phyloP scores from a whole-genome alignment of 2,797 vertebrate genomes.

The Benthosema pterotum region DNA sequence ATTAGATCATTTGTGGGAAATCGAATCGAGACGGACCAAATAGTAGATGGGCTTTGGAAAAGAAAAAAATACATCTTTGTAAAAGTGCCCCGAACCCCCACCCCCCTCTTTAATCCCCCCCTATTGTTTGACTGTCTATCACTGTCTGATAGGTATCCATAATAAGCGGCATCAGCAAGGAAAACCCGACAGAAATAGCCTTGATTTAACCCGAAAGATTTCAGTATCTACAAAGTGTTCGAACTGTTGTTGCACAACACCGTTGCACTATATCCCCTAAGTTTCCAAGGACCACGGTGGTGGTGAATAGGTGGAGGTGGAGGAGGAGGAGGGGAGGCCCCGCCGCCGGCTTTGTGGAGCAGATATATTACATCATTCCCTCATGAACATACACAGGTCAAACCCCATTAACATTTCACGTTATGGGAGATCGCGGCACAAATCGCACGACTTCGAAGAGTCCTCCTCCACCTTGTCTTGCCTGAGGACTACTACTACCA shows the following conservation, averaged over 20 bases:
- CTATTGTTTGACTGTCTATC: conserved; percentile 34
- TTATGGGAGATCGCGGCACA: conserved; percentile 98
- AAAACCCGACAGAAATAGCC: not conserved
- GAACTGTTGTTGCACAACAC: conserved; percentile 21
- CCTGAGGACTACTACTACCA: conserved; percentile 90
- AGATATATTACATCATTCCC: conserved; percentile 84
- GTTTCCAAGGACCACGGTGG: conserved; percentile 19
- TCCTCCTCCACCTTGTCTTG: too few species aligned
- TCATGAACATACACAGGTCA: conserved; percentile 99
- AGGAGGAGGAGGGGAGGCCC: conserved; percentile 52
- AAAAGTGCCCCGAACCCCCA: not conserved
- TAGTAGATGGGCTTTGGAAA: conserved; percentile 33
- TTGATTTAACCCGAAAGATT: not conserved
- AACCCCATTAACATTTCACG: conserved; percentile 98
- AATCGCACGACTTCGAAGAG: conserved; percentile 98
- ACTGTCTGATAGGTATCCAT: not conserved
- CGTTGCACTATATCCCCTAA: conserved; percentile 14
- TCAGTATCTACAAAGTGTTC: conserved; percentile 4
- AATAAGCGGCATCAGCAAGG: conserved; percentile 8
- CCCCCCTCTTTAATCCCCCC: conserved; percentile 18
- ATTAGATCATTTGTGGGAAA: conserved; percentile 16
- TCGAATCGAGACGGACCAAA: conserved; percentile 50
- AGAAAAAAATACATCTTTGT: conserved; percentile 6
- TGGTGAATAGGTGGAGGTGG: conserved; percentile 15
- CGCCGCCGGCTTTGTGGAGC: conserved; percentile 65